These are phyloP conservation scores for Bimastos eiseni DNA, from an alignment of 2,888 invertebrate species.

Conservation along the genomic window DNA sequence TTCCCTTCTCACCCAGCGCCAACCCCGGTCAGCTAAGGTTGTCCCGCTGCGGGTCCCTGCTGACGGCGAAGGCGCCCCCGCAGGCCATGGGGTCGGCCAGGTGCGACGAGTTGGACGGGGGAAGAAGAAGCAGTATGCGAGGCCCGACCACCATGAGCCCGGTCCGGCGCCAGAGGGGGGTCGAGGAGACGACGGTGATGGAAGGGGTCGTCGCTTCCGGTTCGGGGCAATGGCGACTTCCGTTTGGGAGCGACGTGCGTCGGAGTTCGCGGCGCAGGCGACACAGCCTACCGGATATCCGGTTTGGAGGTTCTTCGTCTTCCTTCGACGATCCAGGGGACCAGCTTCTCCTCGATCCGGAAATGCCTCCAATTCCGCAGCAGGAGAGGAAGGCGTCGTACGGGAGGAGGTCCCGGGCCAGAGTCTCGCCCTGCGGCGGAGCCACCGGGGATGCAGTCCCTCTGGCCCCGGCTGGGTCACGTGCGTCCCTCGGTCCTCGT, in stretches of 20 bases:
- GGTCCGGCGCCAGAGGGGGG: neutral
- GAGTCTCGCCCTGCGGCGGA: neutral
- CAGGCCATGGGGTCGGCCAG: neutral
- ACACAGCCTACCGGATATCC: conserved; percentile 16
- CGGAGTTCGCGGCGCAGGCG: conserved; percentile 4
- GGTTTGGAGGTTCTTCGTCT: neutral
- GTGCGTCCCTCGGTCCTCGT: neutral
- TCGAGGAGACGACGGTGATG: neutral
- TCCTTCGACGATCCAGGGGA: neutral
- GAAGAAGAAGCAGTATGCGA: neutral
- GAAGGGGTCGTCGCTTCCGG: neutral
- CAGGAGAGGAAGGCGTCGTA: neutral
- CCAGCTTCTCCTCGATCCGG: neutral
- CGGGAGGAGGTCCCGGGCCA: neutral
- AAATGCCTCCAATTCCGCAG: neutral
- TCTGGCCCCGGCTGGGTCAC: neutral
- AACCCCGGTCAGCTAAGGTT: conserved; percentile 3
- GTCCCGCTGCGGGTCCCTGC: conserved; percentile 25
- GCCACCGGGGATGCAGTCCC: neutral
- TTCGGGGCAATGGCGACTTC: neutral
- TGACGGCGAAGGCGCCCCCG: neutral
- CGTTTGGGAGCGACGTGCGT: neutral
- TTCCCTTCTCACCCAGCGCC: conserved; percentile 41
- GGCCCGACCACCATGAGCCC: neutral
- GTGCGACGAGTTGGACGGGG: neutral